Evolutionary conservation across 2,888 invertebrate genomes (phyloP).

Genomic region (Lathronympha strigana): DNA sequence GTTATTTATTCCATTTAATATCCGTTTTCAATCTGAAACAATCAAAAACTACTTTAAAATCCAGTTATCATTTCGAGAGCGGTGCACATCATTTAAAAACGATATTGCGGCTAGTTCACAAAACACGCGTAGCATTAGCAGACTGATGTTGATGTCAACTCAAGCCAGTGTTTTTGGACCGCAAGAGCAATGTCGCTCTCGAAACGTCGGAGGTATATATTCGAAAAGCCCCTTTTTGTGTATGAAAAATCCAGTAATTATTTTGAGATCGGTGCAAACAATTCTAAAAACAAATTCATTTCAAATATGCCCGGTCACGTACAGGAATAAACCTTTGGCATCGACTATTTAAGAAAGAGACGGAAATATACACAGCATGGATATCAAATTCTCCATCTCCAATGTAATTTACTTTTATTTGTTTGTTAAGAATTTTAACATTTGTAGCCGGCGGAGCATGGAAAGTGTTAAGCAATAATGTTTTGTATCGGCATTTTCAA

Average conservation of each 20-base stretch:
- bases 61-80: neutral
- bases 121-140: too few relatives aligned
- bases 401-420: constrained; percentile 28
- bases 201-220: too few relatives aligned
- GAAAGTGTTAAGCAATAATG: constrained; percentile 17
- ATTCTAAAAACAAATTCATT: neutral
- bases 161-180: too few relatives aligned
- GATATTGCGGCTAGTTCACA: too few relatives aligned
- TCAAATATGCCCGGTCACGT: neutral
- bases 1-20: neutral
- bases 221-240: too few relatives aligned
- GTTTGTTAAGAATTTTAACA: constrained; percentile 12
- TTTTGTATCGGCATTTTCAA: constrained; percentile 9
- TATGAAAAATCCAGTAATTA: too few relatives aligned
- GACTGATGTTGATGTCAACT: too few relatives aligned
- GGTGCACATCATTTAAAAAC: neutral
- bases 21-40: neutral
- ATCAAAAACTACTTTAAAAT: neutral
- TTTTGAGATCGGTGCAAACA: too few relatives aligned
- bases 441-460: constrained; percentile 2
- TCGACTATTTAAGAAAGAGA: constrained; percentile 26
- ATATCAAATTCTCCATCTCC: constrained; percentile 33
- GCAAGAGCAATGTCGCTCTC: too few relatives aligned
- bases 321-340: constrained; percentile 30
- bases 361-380: constrained; percentile 7